Evolutionary conservation across 2,113 vertebrate species (phyloP).

Genomic region (Isurus oxyrinchus): DNA sequence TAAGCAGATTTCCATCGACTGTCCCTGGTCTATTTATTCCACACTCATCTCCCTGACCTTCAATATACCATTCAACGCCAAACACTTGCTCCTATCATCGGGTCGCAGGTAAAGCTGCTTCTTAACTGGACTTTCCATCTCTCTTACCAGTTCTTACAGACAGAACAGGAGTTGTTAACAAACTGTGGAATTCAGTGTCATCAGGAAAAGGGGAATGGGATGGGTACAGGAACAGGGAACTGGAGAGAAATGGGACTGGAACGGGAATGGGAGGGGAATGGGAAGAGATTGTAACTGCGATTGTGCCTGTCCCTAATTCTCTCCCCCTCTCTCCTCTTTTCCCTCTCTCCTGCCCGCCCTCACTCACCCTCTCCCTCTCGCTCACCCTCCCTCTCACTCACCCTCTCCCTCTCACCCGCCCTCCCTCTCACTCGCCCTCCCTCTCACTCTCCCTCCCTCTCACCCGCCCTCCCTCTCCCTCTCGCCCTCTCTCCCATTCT

Average conservation of each 20-base stretch:
- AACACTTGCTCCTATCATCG: constrained; percentile 79
- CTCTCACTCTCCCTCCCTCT: not conserved
- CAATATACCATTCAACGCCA: constrained; percentile 85
- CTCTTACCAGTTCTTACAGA: too few species aligned
- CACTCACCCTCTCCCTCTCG: too few species aligned
- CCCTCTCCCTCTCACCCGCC: too few species aligned
- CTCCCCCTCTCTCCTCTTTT: too few species aligned
- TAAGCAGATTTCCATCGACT: constrained; percentile 87
- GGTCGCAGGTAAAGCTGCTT: constrained; percentile 70
- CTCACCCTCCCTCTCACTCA: too few species aligned
- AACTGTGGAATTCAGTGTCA: too few species aligned
- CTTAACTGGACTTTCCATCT: not conserved
- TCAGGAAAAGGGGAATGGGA: not conserved
- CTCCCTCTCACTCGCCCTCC: not conserved
- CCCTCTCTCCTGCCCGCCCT: too few species aligned
- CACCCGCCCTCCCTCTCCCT: too few species aligned
- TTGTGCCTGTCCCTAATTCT: too few species aligned
- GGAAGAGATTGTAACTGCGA: too few species aligned
- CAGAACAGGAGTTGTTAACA: too few species aligned
- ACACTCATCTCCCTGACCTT: constrained; percentile 88
- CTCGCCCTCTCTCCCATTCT: too few species aligned
- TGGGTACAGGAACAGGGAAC: not conserved
- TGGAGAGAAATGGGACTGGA: not conserved
- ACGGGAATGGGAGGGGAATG: not conserved
- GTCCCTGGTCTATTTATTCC: constrained; percentile 98